Evolutionary conservation across 2,888 invertebrate species (phyloP).

Genomic region (Drosophila nigritarsus): DNA sequence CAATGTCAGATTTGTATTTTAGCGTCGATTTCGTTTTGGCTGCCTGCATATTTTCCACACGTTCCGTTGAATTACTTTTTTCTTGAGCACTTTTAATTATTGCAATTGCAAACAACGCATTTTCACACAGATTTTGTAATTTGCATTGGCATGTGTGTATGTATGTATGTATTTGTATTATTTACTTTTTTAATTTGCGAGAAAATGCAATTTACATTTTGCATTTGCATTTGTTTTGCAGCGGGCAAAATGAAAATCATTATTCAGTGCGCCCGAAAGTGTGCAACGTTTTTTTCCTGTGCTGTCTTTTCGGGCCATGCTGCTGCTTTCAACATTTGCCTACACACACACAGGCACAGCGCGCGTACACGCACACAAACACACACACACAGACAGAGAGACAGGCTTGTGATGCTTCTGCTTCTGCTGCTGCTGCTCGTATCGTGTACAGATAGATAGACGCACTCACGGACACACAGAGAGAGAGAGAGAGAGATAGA

Average conservation of each 20-base stretch:
- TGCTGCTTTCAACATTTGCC: slow-evolving; percentile 75
- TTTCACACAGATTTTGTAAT: slow-evolving; percentile 20
- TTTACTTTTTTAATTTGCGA: slow-evolving; percentile 2
- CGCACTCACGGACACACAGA: slow-evolving; percentile 42
- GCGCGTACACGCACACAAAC: slow-evolving; percentile 25
- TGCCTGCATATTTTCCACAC: slow-evolving; percentile 50
- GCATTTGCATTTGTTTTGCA: slow-evolving; percentile 46
- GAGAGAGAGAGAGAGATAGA: slow-evolving; percentile 49
- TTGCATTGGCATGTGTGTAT: slow-evolving; percentile 9
- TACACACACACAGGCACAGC: slow-evolving; percentile 38
- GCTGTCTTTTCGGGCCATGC: slow-evolving; percentile 78
- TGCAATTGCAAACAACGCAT: slow-evolving; percentile 16
- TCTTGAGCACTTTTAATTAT: slow-evolving; percentile 56
- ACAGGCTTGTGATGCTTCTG: slow-evolving; percentile 19
- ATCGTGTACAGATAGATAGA: slow-evolving; percentile 18
- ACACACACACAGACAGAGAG: slow-evolving; percentile 1
- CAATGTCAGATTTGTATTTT: slow-evolving; percentile 67
- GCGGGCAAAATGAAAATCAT: slow-evolving; percentile 71
- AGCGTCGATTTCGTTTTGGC: slow-evolving; percentile 36
- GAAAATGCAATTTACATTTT: slow-evolving; percentile 54
- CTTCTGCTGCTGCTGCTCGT: slow-evolving; percentile 6
- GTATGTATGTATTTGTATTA: slow-evolving; percentile 2
- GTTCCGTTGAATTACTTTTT: slow-evolving; percentile 32
- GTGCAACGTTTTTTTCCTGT: slow-evolving; percentile 65
- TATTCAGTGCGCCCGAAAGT: slow-evolving; percentile 73